Evolutionary conservation across 92 coral and sea anemone genomes (phyloP).

Genomic region (Pocillopora grandis): DNA sequence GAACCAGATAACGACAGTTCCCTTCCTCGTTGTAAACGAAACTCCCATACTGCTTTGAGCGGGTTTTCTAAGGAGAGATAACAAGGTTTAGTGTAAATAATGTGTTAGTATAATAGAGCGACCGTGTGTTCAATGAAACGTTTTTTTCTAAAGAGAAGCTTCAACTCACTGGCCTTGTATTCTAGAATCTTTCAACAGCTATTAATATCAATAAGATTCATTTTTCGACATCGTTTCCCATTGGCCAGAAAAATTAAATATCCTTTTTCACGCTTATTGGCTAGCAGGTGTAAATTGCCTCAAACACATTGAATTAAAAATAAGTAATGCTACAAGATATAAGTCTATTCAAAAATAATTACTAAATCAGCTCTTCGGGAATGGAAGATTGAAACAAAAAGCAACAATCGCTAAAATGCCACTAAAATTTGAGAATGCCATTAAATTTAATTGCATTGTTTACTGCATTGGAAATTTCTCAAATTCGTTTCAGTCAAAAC

Average conservation of each 20-base stretch:
- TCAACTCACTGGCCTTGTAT: background rate
- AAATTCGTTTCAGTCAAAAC: slow-evolving; percentile 14
- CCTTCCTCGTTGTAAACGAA: slow-evolving; percentile 14
- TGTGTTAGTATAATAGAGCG: background rate
- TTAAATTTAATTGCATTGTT: background rate
- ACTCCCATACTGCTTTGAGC: background rate
- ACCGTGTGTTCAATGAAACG: background rate
- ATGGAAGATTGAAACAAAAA: background rate
- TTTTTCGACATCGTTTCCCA: slow-evolving; percentile 2
- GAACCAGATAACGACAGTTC: slow-evolving; percentile 4
- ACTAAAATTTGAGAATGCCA: slow-evolving; percentile 3
- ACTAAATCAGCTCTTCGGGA: background rate
- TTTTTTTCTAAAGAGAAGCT: background rate
- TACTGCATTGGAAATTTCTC: background rate
- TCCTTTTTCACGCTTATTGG: slow-evolving; percentile 13
- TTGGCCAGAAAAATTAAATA: slow-evolving; percentile 27
- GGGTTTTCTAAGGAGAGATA: background rate
- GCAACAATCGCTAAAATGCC: background rate
- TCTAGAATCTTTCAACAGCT: slow-evolving; percentile 6
- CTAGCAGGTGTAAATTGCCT: slow-evolving; percentile 36
- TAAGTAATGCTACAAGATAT: slow-evolving; percentile 14
- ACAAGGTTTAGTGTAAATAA: background rate
- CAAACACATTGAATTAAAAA: slow-evolving; percentile 35
- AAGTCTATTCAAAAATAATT: slow-evolving; percentile 17
- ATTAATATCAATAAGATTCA: slow-evolving; percentile 16